A percentile compares a stretch with the other conserved stretches of the same genome.
These are phyloP conservation scores for Caretta caretta DNA, from an alignment of 2,113 vertebrate genomes.

Conservation along the genomic window DNA sequence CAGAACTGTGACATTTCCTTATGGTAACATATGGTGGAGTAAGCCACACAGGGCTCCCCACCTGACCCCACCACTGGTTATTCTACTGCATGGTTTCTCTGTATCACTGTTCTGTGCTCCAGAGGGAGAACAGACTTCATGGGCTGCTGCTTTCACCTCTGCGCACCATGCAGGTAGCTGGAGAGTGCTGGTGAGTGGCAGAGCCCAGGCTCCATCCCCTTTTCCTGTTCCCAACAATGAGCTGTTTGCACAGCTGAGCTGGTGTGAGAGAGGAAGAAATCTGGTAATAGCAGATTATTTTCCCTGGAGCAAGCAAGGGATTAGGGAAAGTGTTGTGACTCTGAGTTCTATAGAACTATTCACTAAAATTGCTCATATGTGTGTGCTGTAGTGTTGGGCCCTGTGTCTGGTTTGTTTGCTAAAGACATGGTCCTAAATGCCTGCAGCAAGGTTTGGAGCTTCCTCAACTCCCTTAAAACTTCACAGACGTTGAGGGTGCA, in stretches of 20 bases:
- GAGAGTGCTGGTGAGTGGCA: not conserved
- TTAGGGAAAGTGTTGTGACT: not conserved
- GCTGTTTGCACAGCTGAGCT: not conserved
- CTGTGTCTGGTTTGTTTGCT: not conserved
- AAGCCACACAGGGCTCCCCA: not conserved
- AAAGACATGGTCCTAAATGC: not conserved
- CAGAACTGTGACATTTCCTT: not conserved
- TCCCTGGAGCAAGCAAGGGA: not conserved
- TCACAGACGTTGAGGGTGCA: rapidly evolving
- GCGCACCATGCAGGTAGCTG: not conserved
- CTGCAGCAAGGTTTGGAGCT: not conserved
- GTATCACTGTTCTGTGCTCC: not conserved
- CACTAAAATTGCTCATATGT: not conserved
- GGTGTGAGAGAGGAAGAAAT: not conserved
- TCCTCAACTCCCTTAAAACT: not conserved
- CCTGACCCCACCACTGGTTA: rapidly evolving
- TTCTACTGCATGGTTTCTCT: not conserved
- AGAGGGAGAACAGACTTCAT: not conserved
- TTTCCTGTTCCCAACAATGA: too few species aligned
- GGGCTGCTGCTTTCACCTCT: not conserved
- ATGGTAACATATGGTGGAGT: not conserved
- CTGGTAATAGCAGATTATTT: not conserved
- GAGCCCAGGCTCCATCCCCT: not conserved
- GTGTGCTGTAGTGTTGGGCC: not conserved
- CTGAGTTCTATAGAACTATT: not conserved